A percentile compares a stretch with the other conserved stretches of the same genome.
Conservation (phyloP, 2,797 vertebrate species). For the Gephyroberyx darwinii region DNA sequence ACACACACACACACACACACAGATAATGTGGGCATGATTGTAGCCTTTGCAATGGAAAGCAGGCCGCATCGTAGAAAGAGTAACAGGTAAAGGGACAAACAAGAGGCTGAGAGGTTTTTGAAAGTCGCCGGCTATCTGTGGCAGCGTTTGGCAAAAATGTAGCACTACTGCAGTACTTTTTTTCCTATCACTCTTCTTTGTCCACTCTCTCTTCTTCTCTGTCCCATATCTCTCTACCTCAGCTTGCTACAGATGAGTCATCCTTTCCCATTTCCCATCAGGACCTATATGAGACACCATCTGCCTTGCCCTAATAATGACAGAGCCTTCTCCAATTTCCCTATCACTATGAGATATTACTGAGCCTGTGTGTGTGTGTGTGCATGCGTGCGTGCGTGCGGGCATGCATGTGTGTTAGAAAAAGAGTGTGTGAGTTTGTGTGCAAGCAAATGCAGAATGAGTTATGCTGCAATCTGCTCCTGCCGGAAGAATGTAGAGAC, state of each 20-base stretch:
- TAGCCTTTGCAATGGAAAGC: neutral
- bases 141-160: neutral
- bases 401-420: neutral
- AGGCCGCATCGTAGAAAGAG: neutral
- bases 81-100: neutral
- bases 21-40: neutral
- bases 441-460: constrained; percentile 42
- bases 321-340: constrained; percentile 50
- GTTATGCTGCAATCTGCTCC: constrained; percentile 20
- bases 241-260: constrained; percentile 60
- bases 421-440: constrained; percentile 27
- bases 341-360: constrained; percentile 54
- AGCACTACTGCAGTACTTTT: neutral
- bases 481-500: constrained; percentile 18
- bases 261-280: constrained; percentile 60
- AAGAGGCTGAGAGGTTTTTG: neutral
- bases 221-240: neutral
- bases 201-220: neutral
- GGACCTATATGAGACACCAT: constrained; percentile 68
- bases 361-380: neutral
- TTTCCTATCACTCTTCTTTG: neutral
- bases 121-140: neutral
- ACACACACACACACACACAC: neutral
- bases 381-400: neutral
- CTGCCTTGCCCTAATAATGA: constrained; percentile 68